phyloP scores from a whole-genome alignment of 2,797 vertebrate species.

The Miichthys miiuy region DNA sequence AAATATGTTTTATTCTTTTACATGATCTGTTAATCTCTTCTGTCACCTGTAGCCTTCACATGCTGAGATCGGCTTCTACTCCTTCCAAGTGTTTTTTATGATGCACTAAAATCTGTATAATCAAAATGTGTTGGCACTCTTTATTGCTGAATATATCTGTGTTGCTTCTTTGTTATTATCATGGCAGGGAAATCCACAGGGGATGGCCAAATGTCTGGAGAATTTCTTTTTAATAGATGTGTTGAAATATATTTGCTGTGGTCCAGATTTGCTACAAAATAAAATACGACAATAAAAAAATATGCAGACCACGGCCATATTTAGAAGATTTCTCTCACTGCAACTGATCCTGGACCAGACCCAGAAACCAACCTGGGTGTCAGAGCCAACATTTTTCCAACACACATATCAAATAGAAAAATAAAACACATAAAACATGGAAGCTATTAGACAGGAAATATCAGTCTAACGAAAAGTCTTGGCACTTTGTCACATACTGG shows the following conservation, averaged over 20 bases:
- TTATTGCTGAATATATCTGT: constrained; percentile 57
- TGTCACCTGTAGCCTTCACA: constrained; percentile 37
- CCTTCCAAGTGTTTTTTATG: constrained; percentile 36
- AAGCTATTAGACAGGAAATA: constrained; percentile 3
- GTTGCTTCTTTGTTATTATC: constrained; percentile 47
- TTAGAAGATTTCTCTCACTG: constrained; percentile 39
- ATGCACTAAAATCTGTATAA: constrained; percentile 47
- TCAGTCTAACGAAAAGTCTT: constrained; percentile 27
- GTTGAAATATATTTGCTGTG: constrained; percentile 36
- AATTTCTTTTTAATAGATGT: constrained; percentile 53
- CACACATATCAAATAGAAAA: constrained; percentile 23
- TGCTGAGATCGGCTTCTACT: background rate
- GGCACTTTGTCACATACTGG: constrained; percentile 21
- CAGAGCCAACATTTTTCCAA: constrained; percentile 33
- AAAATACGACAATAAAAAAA: constrained; percentile 44
- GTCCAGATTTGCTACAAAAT: constrained; percentile 23
- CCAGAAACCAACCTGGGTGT: constrained; percentile 23
- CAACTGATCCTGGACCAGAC: constrained; percentile 36
- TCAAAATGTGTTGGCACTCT: constrained; percentile 54
- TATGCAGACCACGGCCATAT: constrained; percentile 37
- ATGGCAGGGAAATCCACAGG: constrained; percentile 32
- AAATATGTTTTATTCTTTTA: constrained; percentile 42
- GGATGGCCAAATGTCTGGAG: constrained; percentile 43
- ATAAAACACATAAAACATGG: constrained; percentile 16
- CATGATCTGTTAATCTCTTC: constrained; percentile 35